Evolutionary conservation across 1,140 invertebrate species (phyloP).

Genomic region (Subanguina moxae): DNA sequence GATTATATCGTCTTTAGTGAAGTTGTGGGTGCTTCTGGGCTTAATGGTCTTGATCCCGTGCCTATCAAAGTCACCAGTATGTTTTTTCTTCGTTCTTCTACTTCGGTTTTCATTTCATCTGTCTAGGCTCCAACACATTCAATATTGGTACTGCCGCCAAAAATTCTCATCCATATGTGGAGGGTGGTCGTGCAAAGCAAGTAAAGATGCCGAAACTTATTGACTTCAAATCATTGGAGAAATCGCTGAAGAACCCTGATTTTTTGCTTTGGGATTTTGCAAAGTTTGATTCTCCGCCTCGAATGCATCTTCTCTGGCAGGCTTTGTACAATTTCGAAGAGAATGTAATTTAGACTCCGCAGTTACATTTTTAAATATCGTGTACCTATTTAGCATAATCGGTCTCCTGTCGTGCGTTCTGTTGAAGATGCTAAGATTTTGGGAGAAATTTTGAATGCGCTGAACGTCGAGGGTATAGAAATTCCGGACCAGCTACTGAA

Average conservation of each 20-base stretch:
- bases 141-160: not conserved
- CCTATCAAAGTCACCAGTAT: conserved; percentile 68
- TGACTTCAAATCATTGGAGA: conserved; percentile 67
- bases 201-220: conserved; percentile 90
- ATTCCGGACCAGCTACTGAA: conserved; percentile 39
- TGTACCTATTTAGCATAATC: conserved; percentile 31
- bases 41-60: conserved; percentile 81
- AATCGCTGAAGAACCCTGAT: conserved; percentile 76
- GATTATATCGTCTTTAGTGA: conserved; percentile 92
- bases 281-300: conserved; percentile 83
- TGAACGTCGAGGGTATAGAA: conserved; percentile 62
- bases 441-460: conserved; percentile 59
- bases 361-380: no score
- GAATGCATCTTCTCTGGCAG: conserved; percentile 82
- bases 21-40: conserved; percentile 80
- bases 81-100: not conserved
- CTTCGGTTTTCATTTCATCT: no score
- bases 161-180: not conserved
- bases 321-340: conserved; percentile 73
- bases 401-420: conserved; percentile 59
- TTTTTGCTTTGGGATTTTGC: conserved; percentile 86
- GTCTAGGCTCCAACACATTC: not conserved
- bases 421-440: conserved; percentile 71
- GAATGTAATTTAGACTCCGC: conserved; percentile 61
- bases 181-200: conserved; percentile 81